Evolutionary conservation across 2,113 vertebrate genomes (phyloP).

Genomic region (Galemys pyrenaicus): DNA sequence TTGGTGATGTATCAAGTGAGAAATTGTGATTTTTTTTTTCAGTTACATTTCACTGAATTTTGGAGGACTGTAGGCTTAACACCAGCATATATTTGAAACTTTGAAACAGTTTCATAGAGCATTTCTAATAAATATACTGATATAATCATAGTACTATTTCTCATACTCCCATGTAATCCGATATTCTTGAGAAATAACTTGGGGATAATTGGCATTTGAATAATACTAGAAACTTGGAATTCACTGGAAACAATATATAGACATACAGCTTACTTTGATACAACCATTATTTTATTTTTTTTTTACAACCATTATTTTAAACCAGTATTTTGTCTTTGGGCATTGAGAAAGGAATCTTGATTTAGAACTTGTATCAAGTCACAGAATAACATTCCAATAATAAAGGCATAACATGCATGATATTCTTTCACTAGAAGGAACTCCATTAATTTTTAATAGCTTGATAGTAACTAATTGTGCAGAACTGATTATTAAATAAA

Average conservation of each 20-base stretch:
- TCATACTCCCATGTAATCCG: neutral
- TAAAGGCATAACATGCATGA: neutral
- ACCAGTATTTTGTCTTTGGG: neutral
- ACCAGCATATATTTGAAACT: neutral
- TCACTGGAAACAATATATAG: neutral
- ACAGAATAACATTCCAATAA: neutral
- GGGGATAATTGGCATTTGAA: neutral
- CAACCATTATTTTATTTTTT: neutral
- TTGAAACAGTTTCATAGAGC: neutral
- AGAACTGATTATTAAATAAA: constrained; percentile 55
- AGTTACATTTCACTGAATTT: neutral
- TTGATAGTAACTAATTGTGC: constrained; percentile 39
- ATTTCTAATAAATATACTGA: neutral
- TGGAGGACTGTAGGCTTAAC: neutral
- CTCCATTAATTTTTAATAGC: constrained; percentile 32
- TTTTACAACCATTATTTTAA: neutral
- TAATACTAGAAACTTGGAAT: neutral
- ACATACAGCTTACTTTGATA: neutral
- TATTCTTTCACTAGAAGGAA: neutral
- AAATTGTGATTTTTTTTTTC: neutral
- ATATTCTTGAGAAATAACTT: neutral
- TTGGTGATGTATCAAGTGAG: neutral
- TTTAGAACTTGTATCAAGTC: constrained; percentile 24
- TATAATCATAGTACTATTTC: neutral
- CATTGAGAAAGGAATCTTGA: neutral